Base-by-base conservation (phyloP, 2,888 invertebrate species). In the Allophyes oxyacanthae region DNA sequence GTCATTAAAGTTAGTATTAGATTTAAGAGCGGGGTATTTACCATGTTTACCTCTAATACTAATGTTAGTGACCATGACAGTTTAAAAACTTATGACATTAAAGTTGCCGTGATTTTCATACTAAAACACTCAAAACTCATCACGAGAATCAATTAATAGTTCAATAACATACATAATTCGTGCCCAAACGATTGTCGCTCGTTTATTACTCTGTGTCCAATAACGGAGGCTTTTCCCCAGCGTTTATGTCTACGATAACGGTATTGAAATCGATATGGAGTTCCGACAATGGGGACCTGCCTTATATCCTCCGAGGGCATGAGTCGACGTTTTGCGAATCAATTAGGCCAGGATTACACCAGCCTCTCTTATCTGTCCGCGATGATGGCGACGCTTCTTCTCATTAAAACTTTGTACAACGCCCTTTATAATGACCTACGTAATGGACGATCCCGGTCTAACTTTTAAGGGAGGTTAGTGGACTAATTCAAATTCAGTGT, bases 331-430 rank as follows among this genome's bases (percentile, higher is more conserved):
- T 83, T 80, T 67, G 73, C 68, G 77, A 88, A 89, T 89, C 88
- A 89, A 90, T 90, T 90, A 89, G 79, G 75, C 68, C 64, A 72
- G 83, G 85, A 86, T 86, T 77, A 78, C 76, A 58, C 52, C 54
- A 75, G 64, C 67, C 56, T 55, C 75, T 76, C 71, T 82, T 82
- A 83, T 83, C 81, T 77, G 73, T 74, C 73, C 73, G 64, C 73
- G 80, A 77, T 75, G 83, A 80, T 79, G 72, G 71, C 72, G 67
- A 69, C 73, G 75, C 76, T 78, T 79, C 81, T 77, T 84, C 86
- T 88, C 86, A 89, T 90, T 89, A 89, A 88, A 90, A 90, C 87
- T 89, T 89, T 74, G 69, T 61, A 66, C 72, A 72, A 45, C 59
- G 75, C 73, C 85, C 86, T 85, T 83, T 84, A 80, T 85, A 87